Base-by-base conservation (phyloP, 1,140 invertebrate genomes). In the Hyposmocoma kahamanoa region DNA sequence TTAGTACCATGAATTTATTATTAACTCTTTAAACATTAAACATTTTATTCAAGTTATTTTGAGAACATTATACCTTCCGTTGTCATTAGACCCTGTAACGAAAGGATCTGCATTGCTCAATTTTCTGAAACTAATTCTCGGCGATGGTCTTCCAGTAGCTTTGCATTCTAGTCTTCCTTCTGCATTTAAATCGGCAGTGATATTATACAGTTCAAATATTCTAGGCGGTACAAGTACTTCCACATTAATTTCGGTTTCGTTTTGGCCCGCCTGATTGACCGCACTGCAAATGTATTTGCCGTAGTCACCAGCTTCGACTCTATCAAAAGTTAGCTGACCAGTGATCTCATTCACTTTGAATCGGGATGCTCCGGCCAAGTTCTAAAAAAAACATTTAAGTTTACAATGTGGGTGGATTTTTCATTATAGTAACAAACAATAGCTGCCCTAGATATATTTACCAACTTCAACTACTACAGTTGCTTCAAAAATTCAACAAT, bases 221-320 rank as follows among this genome's bases (percentile, higher is more conserved):
- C 91, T 91, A 0, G 95, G 95, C 63, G 92, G 94, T 0, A 94
- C 91, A 22, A 95, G 81, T 1, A 94, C 92, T 46, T 82, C 73
- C 1, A 96, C 87, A 54, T 88, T 88, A 36, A 91, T 89, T 22
- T 85, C 88, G 2, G 87, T 89, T 56, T 92, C 89, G 22, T 88
- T 91, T 19, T 87, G 82, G 0, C 95, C 96, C 8, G 95, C 96
- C 11, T 88, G 86, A 72, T 97, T 98, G 34, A 88, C 89, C 0
- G 96, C 96, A 20, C 90, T 90, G 71, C 97, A 98, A 34, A 91
- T 92, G 67, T 96, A 97, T 22, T 89, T 89, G 0, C 94, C 94
- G 38, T 91, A 90, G 74, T 97, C 95, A 0, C 91, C 91, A 45
- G 91, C 90, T 48, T 91, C 90, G 0, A 97, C 92, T 59, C 92